Evolutionary conservation across 1,140 invertebrate genomes (phyloP).

Genomic region (Leguminivora glycinivorella): DNA sequence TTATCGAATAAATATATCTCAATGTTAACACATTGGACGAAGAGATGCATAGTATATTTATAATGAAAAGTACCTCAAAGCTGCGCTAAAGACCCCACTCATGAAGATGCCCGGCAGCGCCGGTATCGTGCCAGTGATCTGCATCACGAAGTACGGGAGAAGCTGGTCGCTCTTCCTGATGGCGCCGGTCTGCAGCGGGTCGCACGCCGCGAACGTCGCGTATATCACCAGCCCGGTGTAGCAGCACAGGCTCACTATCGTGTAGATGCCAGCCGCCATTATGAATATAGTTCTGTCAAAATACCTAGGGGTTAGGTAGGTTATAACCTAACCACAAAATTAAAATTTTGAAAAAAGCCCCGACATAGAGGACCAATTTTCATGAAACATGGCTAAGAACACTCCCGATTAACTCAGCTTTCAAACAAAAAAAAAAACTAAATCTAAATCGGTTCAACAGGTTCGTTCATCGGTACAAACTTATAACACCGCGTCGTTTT

Average conservation of each 20-base stretch:
- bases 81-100: constrained; percentile 87
- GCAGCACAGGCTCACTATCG: constrained; percentile 82
- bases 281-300: constrained; percentile 70
- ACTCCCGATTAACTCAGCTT: no score
- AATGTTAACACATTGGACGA: no score
- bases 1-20: no score
- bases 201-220: constrained; percentile 87
- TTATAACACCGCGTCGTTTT: no score
- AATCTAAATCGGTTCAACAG: no score
- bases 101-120: constrained; percentile 88
- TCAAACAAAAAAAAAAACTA: no score
- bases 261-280: constrained; percentile 79
- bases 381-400: no score
- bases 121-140: constrained; percentile 82
- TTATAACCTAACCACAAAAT: no score
- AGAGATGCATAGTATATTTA: not conserved
- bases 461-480: no score
- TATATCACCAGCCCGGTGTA: constrained; percentile 89
- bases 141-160: constrained; percentile 87
- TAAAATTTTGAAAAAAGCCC: no score
- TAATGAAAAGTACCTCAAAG: no score
- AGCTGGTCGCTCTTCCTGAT: constrained; percentile 84
- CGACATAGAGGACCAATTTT: no score
- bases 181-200: constrained; percentile 84
- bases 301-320: not conserved